Evolutionary conservation across 2,888 invertebrate genomes (phyloP), one percentile per base, ranked within the genome.

Genomic region (Hypena proboscidalis): DNA sequence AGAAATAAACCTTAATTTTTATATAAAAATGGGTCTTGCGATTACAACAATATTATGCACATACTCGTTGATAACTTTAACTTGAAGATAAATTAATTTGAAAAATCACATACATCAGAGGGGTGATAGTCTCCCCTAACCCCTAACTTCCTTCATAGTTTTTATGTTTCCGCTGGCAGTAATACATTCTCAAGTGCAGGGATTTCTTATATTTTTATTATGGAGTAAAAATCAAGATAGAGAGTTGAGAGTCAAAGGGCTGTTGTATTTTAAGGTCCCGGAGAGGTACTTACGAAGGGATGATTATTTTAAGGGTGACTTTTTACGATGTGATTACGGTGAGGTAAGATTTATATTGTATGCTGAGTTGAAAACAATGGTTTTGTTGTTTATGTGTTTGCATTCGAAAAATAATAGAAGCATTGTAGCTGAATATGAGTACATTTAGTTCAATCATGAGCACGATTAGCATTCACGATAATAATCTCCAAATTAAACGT

Each of bases 161-260:
- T 83, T 88, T 88, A 89, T 85, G 78, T 80, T 78, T 84, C 85
- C 85, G 72, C 67, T 68, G 73, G 70, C 78, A 80, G 81, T 81
- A 80, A 82, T 83, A 82, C 81, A 83, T 80, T 76, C 59, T 80
- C 78, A 77, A 82, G 78, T 78, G 75, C 67, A 67, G 73, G 72
- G 74, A 74, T 71, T 74, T 69, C 79, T 84, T 76, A 86, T 86
- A 85, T 84, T 87, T 86, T 87, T 87, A 87, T 84, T 85, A 79
- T 83, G 65, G 73, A 74, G 72, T 80, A 77, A 83, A 82, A 82
- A 82, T 85, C 81, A 80, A 73, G 73, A 80, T 76, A 73, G 70
- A 71, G 70, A 69, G 69, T 64, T 58, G 62, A 58, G 64, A 72
- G 61, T 69, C 71, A 59, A 31, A 43, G 51, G 35, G 42, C 67